Evolutionary conservation across 2,888 invertebrate genomes (phyloP).

Genomic region (Polyommatus iphigenia): DNA sequence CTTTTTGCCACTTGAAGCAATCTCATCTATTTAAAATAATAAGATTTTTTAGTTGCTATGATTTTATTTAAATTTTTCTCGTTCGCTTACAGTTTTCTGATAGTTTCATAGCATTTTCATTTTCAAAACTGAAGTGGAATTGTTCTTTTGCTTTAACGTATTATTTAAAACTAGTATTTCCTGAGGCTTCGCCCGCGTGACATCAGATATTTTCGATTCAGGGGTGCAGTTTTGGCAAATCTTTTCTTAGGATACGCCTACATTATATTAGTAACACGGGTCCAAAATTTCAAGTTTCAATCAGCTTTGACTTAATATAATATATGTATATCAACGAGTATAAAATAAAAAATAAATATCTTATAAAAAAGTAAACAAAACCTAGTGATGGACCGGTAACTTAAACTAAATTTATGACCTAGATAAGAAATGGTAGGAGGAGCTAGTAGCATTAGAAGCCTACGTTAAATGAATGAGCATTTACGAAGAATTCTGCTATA

Average conservation of each 20-base stretch:
- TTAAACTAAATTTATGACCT: background rate
- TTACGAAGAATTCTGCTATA: slow-evolving; percentile 14
- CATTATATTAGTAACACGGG: no score
- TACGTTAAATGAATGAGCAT: background rate
- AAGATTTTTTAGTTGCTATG: background rate
- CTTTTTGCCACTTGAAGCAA: slow-evolving; percentile 14
- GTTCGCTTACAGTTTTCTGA: background rate
- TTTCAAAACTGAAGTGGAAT: no score
- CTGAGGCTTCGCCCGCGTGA: no score
- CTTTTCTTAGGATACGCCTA: no score
- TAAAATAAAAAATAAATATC: no score
- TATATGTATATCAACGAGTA: no score
- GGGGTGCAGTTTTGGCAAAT: no score
- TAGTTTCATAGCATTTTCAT: background rate
- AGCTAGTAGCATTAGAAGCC: background rate
- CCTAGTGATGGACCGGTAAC: background rate
- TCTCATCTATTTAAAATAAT: background rate
- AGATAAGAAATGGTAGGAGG: background rate
- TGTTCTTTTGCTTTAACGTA: no score
- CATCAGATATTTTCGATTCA: background rate
- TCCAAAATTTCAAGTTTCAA: no score
- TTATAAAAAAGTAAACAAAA: background rate
- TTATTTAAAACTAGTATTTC: no score
- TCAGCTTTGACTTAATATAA: no score
- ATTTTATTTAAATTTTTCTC: background rate